Evolutionary conservation across 2,797 vertebrate species (phyloP), one percentile per base, ranked within the genome.

Genomic region (Ctenopoma kingsleyae): DNA sequence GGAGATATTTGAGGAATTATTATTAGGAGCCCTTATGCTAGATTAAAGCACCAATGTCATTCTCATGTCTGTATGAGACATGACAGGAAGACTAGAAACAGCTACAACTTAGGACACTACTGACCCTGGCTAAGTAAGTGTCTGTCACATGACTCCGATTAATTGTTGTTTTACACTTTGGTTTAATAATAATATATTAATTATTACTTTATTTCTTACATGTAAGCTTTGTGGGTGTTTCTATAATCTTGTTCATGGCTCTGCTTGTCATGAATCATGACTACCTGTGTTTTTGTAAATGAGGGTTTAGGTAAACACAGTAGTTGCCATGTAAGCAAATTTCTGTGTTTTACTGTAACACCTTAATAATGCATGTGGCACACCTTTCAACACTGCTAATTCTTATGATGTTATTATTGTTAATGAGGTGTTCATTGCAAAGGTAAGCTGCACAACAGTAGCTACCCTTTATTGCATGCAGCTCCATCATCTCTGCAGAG

Each of bases 401-500:
- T 62, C 53, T 61, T 64, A 51, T 62, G 61, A 77, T 71, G 71
- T 78, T 67, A 54, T 70, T 68, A 58, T 71, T 74, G 57, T 70
- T 80, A 72, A 76, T 81, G 74, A 81, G 76, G 55, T 54, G 61
- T 68, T 83, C 70, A 84, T 44, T 71, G 69, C 44, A 57, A 58
- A 67, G 48, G 43, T 73, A 57, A 59, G 58, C 54, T 59, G 64
- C 67, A 62, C 67, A 73, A 36, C 44, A 48, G 35, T 80, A 54
- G 63, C 58, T 59, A 80, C 56, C 61, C 17, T 2, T 79, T 76
- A 87, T 84, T 77, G 65, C 67, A 74, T 13, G 15, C 5, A 1
- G 53, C 68, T 77, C 73, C 59, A 71, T 88, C 71, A 75, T 76
- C 59, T 77, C 71, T 76, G 78, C 64, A 71, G 57, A 78, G 70